phyloP scores from a whole-genome alignment of 2,797 vertebrate genomes.

The Poeciliopsis infans region DNA sequence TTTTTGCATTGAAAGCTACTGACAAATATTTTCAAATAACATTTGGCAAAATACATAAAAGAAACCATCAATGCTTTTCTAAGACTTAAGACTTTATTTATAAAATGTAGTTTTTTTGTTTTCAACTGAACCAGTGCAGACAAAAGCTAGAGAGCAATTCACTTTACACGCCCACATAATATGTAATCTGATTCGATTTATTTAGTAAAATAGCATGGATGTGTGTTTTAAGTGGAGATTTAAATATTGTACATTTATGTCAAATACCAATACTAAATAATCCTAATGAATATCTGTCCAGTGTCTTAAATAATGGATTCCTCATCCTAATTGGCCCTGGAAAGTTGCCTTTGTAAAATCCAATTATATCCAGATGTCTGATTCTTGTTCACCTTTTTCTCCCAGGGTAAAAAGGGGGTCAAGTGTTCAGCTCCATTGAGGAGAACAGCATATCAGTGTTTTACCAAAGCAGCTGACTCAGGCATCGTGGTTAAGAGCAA shows the following conservation, averaged over 20 bases:
- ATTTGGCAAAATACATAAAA: not conserved
- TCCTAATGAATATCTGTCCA: slow-evolving; percentile 8
- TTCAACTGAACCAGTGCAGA: not conserved
- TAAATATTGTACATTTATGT: not conserved
- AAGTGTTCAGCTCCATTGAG: slow-evolving; percentile 67
- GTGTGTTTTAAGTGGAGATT: not conserved
- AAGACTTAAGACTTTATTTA: not conserved
- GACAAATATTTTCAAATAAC: not conserved
- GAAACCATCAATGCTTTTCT: not conserved
- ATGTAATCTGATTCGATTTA: not conserved
- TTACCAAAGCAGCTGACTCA: slow-evolving; percentile 66
- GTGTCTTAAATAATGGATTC: slow-evolving; percentile 25
- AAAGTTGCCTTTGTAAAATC: slow-evolving; percentile 18
- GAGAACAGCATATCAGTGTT: slow-evolving; percentile 76
- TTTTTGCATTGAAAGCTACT: not conserved
- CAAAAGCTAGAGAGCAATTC: not conserved
- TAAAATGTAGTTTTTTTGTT: not conserved
- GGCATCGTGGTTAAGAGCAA: slow-evolving; percentile 76
- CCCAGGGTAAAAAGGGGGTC: slow-evolving; percentile 78
- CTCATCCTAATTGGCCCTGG: slow-evolving; percentile 28
- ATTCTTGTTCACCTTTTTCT: slow-evolving; percentile 51
- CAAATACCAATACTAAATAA: not conserved
- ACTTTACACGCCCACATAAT: not conserved
- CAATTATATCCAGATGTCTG: slow-evolving; percentile 51
- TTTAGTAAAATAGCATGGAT: not conserved